Conservation (phyloP, 2,113 vertebrate genomes). For the Martes martes region DNA sequence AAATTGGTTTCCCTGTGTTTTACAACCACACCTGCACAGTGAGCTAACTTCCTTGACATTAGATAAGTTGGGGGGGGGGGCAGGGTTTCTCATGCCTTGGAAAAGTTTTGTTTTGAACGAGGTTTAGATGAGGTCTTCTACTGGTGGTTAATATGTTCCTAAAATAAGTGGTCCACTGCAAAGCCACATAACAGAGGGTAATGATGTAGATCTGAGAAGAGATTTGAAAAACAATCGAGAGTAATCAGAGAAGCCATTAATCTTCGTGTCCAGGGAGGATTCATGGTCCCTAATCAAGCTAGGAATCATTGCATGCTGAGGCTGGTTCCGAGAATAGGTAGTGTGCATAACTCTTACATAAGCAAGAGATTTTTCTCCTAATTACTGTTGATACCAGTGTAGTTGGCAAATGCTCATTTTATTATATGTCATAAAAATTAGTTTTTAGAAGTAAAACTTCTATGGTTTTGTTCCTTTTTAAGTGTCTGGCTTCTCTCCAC, state of each 20-base stretch:
- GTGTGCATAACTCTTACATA: background rate
- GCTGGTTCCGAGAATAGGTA: background rate
- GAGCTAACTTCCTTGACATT: background rate
- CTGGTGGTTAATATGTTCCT: background rate
- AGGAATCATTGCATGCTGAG: background rate
- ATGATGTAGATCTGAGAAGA: background rate
- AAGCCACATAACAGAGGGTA: background rate
- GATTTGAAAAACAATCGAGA: background rate
- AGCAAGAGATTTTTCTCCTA: background rate
- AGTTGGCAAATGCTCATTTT: background rate
- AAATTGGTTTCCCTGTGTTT: background rate
- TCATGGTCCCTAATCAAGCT: background rate
- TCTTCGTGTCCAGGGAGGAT: background rate
- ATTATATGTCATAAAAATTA: background rate
- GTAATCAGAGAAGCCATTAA: slow-evolving; percentile 21
- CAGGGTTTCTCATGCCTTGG: slow-evolving; percentile 10
- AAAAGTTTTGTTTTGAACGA: slow-evolving; percentile 2
- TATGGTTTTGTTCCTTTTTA: background rate
- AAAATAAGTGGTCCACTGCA: background rate
- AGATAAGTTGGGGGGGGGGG: background rate
- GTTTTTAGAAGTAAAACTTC: background rate
- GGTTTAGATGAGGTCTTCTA: background rate
- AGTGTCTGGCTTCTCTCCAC: background rate
- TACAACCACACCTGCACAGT: background rate
- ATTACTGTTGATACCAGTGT: background rate